Percentiles rank a stretch among this genome's conserved stretches.
phyloP scores from a whole-genome alignment of 2,888 invertebrate species.

The Metopia argyrocephala region DNA sequence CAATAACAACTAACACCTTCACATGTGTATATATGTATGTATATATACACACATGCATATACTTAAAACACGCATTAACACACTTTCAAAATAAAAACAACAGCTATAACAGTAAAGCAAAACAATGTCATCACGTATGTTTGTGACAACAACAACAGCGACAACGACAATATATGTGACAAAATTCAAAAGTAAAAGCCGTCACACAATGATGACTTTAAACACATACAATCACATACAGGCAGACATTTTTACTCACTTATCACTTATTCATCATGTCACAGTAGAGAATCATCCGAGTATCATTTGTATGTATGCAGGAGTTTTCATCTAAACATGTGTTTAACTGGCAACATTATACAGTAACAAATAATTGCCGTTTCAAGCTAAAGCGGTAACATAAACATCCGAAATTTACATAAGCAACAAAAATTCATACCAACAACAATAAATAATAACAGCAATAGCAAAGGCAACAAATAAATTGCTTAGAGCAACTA shows the following conservation, averaged over 20 bases:
- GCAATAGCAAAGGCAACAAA: slow-evolving; percentile 25
- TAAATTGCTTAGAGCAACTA: slow-evolving; percentile 26
- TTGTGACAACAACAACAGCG: slow-evolving; percentile 26
- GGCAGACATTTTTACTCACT: slow-evolving; percentile 7
- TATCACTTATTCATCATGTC: slow-evolving; percentile 44
- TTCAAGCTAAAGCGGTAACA: slow-evolving; percentile 57
- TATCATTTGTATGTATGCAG: not conserved
- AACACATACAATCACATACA: slow-evolving; percentile 7
- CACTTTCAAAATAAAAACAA: slow-evolving; percentile 33
- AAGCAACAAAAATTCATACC: slow-evolving; percentile 49
- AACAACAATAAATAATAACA: slow-evolving; percentile 33
- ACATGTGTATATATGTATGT: slow-evolving; percentile 9
- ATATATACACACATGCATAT: slow-evolving; percentile 10
- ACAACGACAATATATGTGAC: not conserved
- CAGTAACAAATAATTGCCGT: slow-evolving; percentile 32
- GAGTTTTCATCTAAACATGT: not conserved
- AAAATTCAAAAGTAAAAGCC: slow-evolving; percentile 41
- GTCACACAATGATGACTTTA: slow-evolving; percentile 41
- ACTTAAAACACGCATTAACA: not conserved
- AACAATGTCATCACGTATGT: slow-evolving; percentile 35
- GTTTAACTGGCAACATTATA: not conserved
- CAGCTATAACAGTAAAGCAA: slow-evolving; percentile 23
- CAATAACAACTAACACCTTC: slow-evolving; percentile 58
- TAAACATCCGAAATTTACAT: slow-evolving; percentile 59
- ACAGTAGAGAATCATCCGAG: slow-evolving; percentile 15